Conservation (phyloP, 2,888 invertebrate species). For the Isotomurus palustris region DNA sequence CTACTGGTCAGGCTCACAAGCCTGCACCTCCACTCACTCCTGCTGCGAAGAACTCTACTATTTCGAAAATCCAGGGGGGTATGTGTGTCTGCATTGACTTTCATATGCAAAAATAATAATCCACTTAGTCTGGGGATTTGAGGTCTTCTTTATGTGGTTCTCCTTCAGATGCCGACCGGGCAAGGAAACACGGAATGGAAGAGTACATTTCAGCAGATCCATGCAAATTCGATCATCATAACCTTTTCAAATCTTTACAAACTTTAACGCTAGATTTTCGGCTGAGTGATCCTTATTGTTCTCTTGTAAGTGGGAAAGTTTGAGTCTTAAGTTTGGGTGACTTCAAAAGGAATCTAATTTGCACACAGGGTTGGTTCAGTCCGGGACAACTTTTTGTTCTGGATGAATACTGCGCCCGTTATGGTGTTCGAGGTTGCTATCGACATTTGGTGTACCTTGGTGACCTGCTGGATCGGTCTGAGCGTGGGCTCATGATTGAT, state of each 20-base stretch:
- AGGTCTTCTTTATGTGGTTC: too few species aligned
- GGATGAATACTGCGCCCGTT: slow-evolving; percentile 95
- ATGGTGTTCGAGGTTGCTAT: slow-evolving; percentile 95
- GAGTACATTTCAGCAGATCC: slow-evolving; percentile 99
- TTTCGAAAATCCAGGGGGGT: slow-evolving; percentile 88
- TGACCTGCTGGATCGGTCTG: slow-evolving; percentile 90
- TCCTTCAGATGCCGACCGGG: slow-evolving; percentile 79
- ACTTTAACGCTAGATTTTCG: slow-evolving; percentile 90
- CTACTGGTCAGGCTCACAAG: slow-evolving; percentile 99
- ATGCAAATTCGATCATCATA: slow-evolving; percentile 92
- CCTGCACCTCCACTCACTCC: slow-evolving; percentile 89
- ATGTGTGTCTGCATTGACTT: slow-evolving; percentile 49
- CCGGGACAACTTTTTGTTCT: slow-evolving; percentile 98
- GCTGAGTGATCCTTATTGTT: slow-evolving; percentile 96
- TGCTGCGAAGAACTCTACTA: slow-evolving; percentile 76
- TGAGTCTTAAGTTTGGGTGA: neutral
- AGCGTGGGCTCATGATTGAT: slow-evolving; percentile 92
- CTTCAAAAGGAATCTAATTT: too few species aligned
- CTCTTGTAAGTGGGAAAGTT: slow-evolving; percentile 64
- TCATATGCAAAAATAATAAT: neutral
- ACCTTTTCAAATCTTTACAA: slow-evolving; percentile 85
- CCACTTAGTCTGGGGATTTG: neutral
- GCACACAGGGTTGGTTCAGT: slow-evolving; percentile 98
- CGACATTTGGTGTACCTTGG: slow-evolving; percentile 93
- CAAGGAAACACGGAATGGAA: slow-evolving; percentile 98